These are phyloP conservation scores for Thecocarcelia acutangulata DNA, from an alignment of 2,888 invertebrate genomes.

Conservation along the genomic window DNA sequence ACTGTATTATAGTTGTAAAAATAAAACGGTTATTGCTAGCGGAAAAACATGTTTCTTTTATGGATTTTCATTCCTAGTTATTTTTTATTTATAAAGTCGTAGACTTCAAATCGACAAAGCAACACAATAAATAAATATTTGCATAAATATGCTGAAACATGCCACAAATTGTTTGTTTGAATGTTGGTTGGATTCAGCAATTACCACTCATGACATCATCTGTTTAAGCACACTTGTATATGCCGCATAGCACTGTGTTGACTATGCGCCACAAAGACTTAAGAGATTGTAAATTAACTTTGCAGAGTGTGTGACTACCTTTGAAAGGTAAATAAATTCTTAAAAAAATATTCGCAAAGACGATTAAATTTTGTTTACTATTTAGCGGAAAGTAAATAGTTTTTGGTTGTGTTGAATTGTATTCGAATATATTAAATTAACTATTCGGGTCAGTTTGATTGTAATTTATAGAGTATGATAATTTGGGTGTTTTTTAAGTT, in stretches of 20 bases:
- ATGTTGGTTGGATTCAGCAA: slow-evolving; percentile 23
- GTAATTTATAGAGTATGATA: too few relatives aligned
- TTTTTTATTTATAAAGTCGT: not conserved
- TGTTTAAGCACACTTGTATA: not conserved
- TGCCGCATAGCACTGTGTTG: not conserved
- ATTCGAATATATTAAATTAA: too few relatives aligned
- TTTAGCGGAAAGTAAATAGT: too few relatives aligned
- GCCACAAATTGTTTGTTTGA: slow-evolving; percentile 36
- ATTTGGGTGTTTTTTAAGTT: too few relatives aligned
- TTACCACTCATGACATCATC: not conserved
- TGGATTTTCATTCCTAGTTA: not conserved
- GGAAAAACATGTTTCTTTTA: not conserved
- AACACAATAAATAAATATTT: slow-evolving; percentile 37
- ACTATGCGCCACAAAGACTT: not conserved
- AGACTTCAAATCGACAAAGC: slow-evolving; percentile 16
- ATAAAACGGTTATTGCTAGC: slow-evolving; percentile 3
- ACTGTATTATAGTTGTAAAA: not conserved
- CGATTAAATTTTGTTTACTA: too few relatives aligned
- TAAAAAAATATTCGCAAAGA: too few relatives aligned
- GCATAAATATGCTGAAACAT: slow-evolving; percentile 57
- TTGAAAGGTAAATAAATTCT: too few relatives aligned
- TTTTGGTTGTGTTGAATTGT: too few relatives aligned
- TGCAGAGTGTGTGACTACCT: slow-evolving; percentile 30
- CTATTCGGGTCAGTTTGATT: too few relatives aligned
- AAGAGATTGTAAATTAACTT: not conserved